phyloP scores from a whole-genome alignment of 2,888 invertebrate species.

The Epinotia brunnichana region DNA sequence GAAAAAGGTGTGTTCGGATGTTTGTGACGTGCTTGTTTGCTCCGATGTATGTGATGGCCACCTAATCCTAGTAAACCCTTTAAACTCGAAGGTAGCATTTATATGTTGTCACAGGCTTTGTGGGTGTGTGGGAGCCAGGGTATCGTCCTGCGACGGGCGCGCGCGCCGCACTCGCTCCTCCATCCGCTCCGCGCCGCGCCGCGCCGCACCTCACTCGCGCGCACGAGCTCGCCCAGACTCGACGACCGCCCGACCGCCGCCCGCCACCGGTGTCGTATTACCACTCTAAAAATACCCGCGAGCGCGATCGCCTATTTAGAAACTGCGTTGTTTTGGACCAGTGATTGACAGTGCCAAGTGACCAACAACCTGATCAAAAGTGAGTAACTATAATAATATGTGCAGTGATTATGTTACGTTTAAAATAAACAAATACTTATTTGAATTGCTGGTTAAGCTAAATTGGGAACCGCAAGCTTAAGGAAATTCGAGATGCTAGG shows the following conservation, averaged over 20 bases:
- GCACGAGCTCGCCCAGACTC: slow-evolving; percentile 65
- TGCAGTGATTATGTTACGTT: slow-evolving; percentile 66
- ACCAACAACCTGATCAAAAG: slow-evolving; percentile 70
- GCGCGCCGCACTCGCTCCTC: slow-evolving; percentile 45
- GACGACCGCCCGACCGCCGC: slow-evolving; percentile 56
- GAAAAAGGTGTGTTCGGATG: too few relatives aligned
- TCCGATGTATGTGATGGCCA: too few relatives aligned
- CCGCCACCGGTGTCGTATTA: slow-evolving; percentile 80
- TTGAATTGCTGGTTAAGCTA: slow-evolving; percentile 72
- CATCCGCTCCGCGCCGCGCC: slow-evolving; percentile 42
- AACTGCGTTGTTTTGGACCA: slow-evolving; percentile 81
- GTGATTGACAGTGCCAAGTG: slow-evolving; percentile 83
- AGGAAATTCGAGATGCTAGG: slow-evolving; percentile 64
- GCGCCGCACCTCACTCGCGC: slow-evolving; percentile 68
- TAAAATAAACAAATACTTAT: slow-evolving; percentile 79
- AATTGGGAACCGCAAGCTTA: slow-evolving; percentile 68
- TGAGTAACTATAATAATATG: slow-evolving; percentile 78
- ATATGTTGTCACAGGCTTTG: slow-evolving; percentile 48
- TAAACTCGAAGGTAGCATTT: neutral
- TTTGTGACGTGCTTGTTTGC: too few relatives aligned
- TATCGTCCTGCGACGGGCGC: slow-evolving; percentile 66
- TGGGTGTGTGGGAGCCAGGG: slow-evolving; percentile 62
- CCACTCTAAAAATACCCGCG: slow-evolving; percentile 82
- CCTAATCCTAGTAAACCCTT: neutral
- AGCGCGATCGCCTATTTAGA: slow-evolving; percentile 83